Conservation (phyloP, 2,797 vertebrate species). For the Natrix natrix region DNA sequence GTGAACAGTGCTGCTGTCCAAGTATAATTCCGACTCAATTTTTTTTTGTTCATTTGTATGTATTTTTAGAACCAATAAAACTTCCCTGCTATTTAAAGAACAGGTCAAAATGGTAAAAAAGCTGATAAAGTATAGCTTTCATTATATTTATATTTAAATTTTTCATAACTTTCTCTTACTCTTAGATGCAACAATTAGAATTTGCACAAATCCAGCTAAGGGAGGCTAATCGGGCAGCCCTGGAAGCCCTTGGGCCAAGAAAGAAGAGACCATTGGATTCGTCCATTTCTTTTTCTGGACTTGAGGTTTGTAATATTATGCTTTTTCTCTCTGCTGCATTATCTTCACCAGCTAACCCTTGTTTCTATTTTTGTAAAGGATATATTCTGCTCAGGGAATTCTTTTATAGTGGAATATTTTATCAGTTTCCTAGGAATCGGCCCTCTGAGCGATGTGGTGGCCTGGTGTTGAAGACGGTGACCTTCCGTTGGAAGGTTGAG, state of each 20-base stretch:
- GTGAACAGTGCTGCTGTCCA: neutral
- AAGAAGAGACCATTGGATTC: constrained; percentile 84
- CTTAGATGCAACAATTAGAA: constrained; percentile 88
- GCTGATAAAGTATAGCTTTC: neutral
- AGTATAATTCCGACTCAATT: neutral
- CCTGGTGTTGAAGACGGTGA: neutral
- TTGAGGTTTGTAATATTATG: constrained; percentile 72
- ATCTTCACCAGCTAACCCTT: neutral
- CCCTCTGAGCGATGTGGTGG: neutral
- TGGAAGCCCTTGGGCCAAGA: constrained; percentile 92
- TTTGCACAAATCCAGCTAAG: constrained; percentile 85
- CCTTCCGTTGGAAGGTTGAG: neutral
- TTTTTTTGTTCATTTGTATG: neutral
- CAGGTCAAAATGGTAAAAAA: neutral
- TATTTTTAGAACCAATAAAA: neutral
- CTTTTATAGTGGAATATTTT: neutral
- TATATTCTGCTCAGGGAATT: neutral
- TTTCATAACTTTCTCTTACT: constrained; percentile 7
- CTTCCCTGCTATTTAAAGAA: neutral
- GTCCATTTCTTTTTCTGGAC: constrained; percentile 58
- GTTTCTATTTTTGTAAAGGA: neutral
- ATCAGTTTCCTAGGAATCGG: neutral
- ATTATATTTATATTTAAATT: neutral
- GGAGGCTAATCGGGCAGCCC: constrained; percentile 89
- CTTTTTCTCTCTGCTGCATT: neutral